Evolutionary conservation across 2,797 vertebrate species (phyloP), one percentile per base, ranked within the genome.

Genomic region (Zenarchopterus dispar): DNA sequence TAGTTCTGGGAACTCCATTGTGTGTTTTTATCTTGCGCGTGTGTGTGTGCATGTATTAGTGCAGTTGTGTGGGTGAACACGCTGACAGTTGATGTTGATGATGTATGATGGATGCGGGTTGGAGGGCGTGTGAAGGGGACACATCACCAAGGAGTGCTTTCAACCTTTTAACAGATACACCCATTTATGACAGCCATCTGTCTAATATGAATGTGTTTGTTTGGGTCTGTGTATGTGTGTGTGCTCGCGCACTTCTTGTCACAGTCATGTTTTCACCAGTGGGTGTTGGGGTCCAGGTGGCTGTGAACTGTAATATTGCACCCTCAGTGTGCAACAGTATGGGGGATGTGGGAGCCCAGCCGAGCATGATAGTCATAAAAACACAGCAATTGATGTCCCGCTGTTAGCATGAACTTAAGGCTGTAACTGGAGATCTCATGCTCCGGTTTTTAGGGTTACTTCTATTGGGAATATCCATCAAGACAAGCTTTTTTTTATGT

Each of bases 111-210:
- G 43, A 75, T 85, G 53, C 78, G 65, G 65, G 77, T 70, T 57
- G 44, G 50, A 74, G 77, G 47, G 72, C 77, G 61, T 60, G 54
- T 54, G 53, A 62, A 68, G 68, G 57, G 64, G 61, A 62, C 70
- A 48, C 48, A 53, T 81, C 77, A 75, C 82, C 80, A 75, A 64
- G 62, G 26, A 73, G 73, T 76, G 66, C 85, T 88, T 89, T 86
- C 82, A 88, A 86, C 82, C 75, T 67, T 70, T 81, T 77, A 76
- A 85, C 66, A 80, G 69, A 85, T 76, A 70, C 70, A 71, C 69
- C 71, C 73, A 75, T 88, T 89, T 87, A 84, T 89, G 86, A 86
- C 84, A 84, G 81, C 86, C 88, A 90, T 87, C 86, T 88, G 86
- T 82, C 79, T 69, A 52, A 55, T 53, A 26, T 74, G 52, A 54